Conservation (phyloP, 35 echinoderm and acorn worm species). For the Antedon bifida region DNA sequence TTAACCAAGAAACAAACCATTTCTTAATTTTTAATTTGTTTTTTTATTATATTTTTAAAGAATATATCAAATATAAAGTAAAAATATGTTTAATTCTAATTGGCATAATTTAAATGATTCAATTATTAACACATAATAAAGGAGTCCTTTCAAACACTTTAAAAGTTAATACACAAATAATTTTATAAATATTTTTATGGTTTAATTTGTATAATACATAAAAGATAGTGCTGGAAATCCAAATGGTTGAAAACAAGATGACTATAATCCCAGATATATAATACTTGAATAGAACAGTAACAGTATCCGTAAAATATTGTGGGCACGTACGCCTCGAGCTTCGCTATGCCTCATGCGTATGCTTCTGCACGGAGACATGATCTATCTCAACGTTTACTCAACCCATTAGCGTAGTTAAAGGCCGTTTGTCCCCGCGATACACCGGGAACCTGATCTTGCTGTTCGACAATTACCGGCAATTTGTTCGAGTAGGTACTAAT, state of each 20-base stretch:
- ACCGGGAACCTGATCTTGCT: neutral
- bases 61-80: too few relatives aligned
- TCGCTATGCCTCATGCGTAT: neutral
- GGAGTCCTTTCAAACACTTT: too few relatives aligned
- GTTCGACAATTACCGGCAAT: neutral
- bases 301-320: neutral
- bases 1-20: too few relatives aligned
- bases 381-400: neutral
- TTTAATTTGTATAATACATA: too few relatives aligned
- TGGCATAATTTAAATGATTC: too few relatives aligned
- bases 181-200: too few relatives aligned
- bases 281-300: neutral
- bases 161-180: too few relatives aligned
- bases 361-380: neutral
- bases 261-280: neutral
- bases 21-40: too few relatives aligned
- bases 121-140: too few relatives aligned
- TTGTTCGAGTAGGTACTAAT: neutral
- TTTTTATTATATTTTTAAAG: too few relatives aligned
- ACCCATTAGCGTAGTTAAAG: neutral
- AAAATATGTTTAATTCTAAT: too few relatives aligned
- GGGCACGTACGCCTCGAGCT: neutral
- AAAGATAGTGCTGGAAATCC: too few relatives aligned
- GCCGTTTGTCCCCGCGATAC: neutral
- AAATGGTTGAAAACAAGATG: neutral